A percentile compares a stretch with the other conserved stretches of the same genome.
These are phyloP conservation scores for Trialeurodes vaporariorum DNA, from an alignment of 1,140 invertebrate genomes.

Conservation along the genomic window DNA sequence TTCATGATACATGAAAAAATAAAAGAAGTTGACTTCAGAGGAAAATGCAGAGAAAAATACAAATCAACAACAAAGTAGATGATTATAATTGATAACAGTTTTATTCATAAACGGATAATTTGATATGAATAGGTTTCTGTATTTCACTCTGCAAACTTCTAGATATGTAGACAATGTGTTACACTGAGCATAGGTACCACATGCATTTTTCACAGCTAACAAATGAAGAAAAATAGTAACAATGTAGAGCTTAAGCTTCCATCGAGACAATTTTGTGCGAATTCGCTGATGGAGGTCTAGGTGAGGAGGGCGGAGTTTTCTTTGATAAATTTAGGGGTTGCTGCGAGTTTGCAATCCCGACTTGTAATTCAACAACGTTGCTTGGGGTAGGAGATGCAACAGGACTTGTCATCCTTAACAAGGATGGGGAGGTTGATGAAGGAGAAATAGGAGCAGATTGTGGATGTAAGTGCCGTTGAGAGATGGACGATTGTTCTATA, in stretches of 20 bases:
- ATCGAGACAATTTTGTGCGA: background rate
- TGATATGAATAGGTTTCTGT: background rate
- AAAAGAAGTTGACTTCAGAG: background rate
- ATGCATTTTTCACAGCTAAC: background rate
- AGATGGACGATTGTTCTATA: slow-evolving; percentile 2
- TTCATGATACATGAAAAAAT: slow-evolving; percentile 1
- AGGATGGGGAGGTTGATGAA: slow-evolving; percentile 23
- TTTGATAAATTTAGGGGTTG: slow-evolving; percentile 78
- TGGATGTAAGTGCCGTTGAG: slow-evolving; percentile 32
- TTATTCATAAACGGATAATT: background rate
- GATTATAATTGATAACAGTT: background rate
- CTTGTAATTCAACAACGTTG: slow-evolving; percentile 60
- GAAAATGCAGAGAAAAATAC: background rate
- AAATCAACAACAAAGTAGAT: background rate
- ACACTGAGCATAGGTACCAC: background rate
- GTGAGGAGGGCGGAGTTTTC: slow-evolving; percentile 69
- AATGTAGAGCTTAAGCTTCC: background rate
- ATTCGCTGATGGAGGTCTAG: slow-evolving; percentile 31
- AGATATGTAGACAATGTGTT: background rate
- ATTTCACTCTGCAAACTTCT: background rate
- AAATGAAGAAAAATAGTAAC: background rate
- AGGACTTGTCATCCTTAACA: slow-evolving; percentile 34
- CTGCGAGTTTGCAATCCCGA: slow-evolving; percentile 57
- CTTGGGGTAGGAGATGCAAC: slow-evolving; percentile 30
- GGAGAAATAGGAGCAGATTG: slow-evolving; percentile 41